Evolutionary conservation across 92 coral and sea anemone genomes (phyloP).

Genomic region (Pocillopora grandis): DNA sequence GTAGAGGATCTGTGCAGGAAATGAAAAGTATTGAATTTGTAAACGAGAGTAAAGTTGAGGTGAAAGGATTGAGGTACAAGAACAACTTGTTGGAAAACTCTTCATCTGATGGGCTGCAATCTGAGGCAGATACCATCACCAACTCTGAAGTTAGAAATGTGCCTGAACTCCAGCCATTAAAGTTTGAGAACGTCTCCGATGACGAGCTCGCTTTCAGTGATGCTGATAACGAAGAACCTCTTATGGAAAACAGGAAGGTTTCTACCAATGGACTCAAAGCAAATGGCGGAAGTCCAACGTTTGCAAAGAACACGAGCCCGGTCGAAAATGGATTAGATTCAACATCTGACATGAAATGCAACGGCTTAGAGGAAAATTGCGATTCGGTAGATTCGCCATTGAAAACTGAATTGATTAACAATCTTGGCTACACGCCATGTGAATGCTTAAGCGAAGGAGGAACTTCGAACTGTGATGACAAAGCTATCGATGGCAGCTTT

Average conservation of each 20-base stretch:
- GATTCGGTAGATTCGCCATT: constrained; percentile 14
- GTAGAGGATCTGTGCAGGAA: constrained; percentile 57
- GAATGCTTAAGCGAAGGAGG: constrained; percentile 65
- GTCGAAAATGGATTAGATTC: constrained; percentile 28
- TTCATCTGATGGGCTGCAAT: background rate
- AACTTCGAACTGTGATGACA: constrained; percentile 35
- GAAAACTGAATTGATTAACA: constrained; percentile 29
- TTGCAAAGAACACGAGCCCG: background rate
- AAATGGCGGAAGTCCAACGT: constrained; percentile 33
- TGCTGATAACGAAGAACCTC: constrained; percentile 35
- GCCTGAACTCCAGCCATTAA: constrained; percentile 71
- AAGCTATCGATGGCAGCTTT: constrained; percentile 23
- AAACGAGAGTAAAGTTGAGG: constrained; percentile 79
- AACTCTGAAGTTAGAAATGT: constrained; percentile 42
- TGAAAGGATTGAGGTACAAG: constrained; percentile 37
- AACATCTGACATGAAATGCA: constrained; percentile 2
- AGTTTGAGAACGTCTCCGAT: constrained; percentile 88
- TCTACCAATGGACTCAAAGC: background rate
- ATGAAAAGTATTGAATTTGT: constrained; percentile 82
- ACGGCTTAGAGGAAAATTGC: constrained; percentile 14
- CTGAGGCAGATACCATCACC: constrained; percentile 17
- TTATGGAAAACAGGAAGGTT: constrained; percentile 1
- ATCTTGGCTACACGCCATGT: constrained; percentile 53
- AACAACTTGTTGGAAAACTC: constrained; percentile 11
- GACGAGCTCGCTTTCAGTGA: constrained; percentile 76